A percentile compares a stretch with the other conserved stretches of the same genome.
Evolutionary conservation across 2,797 vertebrate species (phyloP).

Genomic region (Scolopax bukidnonensis): DNA sequence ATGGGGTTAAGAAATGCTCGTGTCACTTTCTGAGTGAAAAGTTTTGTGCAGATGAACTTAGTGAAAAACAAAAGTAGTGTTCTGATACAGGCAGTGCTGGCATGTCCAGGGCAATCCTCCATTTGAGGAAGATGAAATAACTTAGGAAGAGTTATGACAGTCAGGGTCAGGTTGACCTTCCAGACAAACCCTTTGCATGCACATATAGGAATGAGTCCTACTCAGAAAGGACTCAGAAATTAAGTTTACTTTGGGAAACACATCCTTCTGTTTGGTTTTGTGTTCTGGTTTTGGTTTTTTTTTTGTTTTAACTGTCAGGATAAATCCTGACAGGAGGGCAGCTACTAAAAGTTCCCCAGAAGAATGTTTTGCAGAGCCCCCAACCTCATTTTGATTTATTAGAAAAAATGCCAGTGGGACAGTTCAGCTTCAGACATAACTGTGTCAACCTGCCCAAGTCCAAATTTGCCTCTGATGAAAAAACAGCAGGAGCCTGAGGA

Average conservation of each 20-base stretch:
- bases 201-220: not conserved
- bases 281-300: too few relatives aligned
- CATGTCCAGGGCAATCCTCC: not conserved
- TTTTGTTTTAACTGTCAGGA: not conserved
- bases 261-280: not conserved
- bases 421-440: not conserved
- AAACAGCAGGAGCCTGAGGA: not conserved
- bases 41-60: not conserved
- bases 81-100: not conserved
- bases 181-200: not conserved
- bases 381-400: not conserved
- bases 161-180: not conserved
- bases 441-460: not conserved
- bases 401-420: not conserved
- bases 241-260: not conserved
- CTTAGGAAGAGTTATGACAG: not conserved
- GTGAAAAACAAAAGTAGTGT: not conserved
- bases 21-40: not conserved
- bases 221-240: not conserved
- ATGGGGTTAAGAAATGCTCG: not conserved
- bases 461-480: not conserved
- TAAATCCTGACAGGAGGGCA: not conserved
- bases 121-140: not conserved
- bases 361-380: not conserved
- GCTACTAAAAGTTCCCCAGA: not conserved